A percentile compares a stretch with the other conserved stretches of the same genome.
These are phyloP conservation scores for Pseudochaenichthys georgianus DNA, from an alignment of 2,797 vertebrate genomes.

Conservation along the genomic window DNA sequence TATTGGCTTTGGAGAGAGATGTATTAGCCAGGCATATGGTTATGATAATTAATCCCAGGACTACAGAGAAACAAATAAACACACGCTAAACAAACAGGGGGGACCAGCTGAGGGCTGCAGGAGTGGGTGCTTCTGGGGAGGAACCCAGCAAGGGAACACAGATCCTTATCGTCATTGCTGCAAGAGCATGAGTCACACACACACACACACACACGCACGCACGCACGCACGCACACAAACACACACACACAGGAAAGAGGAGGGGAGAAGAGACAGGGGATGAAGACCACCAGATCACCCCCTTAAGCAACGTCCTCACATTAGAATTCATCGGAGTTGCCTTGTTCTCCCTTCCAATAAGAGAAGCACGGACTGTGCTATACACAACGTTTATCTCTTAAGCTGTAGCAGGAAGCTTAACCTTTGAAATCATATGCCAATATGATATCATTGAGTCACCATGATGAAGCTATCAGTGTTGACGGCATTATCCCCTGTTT, in stretches of 20 bases:
- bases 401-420: conserved; percentile 33
- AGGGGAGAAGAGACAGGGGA: conserved; percentile 12
- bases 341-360: conserved; percentile 22
- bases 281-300: conserved; percentile 22
- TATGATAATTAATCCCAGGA: conserved; percentile 86
- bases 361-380: conserved; percentile 16
- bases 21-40: conserved; percentile 83
- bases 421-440: conserved; percentile 21
- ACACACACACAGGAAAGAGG: neutral
- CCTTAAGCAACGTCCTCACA: conserved; percentile 37
- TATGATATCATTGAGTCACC: conserved; percentile 28
- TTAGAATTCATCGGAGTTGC: conserved; percentile 24
- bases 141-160: conserved; percentile 53
- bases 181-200: conserved; percentile 36
- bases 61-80: conserved; percentile 83
- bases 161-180: conserved; percentile 73
- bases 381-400: conserved; percentile 24
- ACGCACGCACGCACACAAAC: neutral
- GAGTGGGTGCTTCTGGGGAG: conserved; percentile 65
- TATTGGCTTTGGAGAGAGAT: conserved; percentile 73
- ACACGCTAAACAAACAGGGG: conserved; percentile 78
- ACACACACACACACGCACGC: conserved; percentile 17
- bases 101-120: conserved; percentile 77
- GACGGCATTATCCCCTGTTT: conserved; percentile 59
- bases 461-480: conserved; percentile 52